These are phyloP conservation scores for Smutsia temminckii DNA, from an alignment of 2,797 vertebrate genomes.

Conservation along the genomic window DNA sequence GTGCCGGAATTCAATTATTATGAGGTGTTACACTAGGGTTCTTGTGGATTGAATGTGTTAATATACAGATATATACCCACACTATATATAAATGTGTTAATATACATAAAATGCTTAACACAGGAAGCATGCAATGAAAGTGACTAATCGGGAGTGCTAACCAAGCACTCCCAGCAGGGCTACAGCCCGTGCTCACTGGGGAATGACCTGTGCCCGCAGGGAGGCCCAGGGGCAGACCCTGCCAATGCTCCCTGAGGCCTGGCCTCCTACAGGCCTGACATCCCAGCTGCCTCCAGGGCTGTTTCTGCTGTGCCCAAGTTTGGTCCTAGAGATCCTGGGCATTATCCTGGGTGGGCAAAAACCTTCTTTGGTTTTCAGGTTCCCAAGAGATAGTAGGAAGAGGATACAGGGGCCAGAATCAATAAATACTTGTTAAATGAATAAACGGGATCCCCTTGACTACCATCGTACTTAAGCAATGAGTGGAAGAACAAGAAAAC, in stretches of 20 bases:
- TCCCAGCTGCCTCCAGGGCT: background rate
- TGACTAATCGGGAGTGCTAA: background rate
- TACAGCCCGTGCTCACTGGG: background rate
- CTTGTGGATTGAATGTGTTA: background rate
- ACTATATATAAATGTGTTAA: background rate
- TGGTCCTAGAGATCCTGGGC: background rate
- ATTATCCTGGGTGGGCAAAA: too few species aligned
- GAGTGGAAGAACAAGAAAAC: background rate
- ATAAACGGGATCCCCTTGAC: background rate
- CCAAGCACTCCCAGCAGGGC: background rate
- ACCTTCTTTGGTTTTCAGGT: background rate
- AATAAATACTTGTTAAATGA: background rate
- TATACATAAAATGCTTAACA: background rate
- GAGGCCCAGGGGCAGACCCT: too few species aligned
- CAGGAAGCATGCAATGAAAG: background rate
- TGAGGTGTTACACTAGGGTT: background rate
- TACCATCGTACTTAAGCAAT: background rate
- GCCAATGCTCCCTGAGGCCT: background rate
- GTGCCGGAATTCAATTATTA: background rate
- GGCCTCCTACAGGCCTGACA: background rate
- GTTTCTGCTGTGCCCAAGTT: background rate
- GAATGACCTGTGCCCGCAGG: fast-evolving
- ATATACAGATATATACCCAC: background rate
- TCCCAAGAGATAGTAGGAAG: background rate
- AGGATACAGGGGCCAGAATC: background rate